phyloP scores from a whole-genome alignment of 2,797 vertebrate genomes.

The Knipowitschia caucasica region DNA sequence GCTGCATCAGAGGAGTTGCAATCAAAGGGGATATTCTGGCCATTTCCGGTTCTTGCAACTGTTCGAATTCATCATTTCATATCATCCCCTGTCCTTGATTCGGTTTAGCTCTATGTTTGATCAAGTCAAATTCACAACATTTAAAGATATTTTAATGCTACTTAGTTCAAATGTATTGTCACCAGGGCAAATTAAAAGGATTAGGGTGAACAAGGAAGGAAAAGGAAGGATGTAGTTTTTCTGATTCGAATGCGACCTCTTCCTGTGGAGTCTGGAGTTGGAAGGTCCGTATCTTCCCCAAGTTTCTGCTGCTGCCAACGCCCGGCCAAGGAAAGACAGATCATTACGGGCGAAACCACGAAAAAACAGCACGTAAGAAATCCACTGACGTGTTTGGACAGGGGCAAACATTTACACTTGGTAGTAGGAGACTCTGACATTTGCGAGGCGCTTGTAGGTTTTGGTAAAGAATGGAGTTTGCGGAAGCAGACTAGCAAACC shows the following conservation, averaged over 20 bases:
- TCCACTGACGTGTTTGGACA: neutral
- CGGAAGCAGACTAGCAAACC: conserved; percentile 26
- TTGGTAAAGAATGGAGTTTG: conserved; percentile 5
- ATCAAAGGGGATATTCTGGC: too few relatives aligned
- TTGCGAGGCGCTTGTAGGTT: neutral
- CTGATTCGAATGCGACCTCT: conserved; percentile 1
- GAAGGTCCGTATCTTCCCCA: conserved; percentile 28
- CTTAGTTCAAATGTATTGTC: too few relatives aligned
- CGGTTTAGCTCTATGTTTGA: too few relatives aligned
- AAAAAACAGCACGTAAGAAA: conserved; percentile 40
- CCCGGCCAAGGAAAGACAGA: conserved; percentile 65
- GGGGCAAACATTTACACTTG: neutral
- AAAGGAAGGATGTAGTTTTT: too few relatives aligned
- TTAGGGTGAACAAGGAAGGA: too few relatives aligned
- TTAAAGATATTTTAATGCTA: too few relatives aligned
- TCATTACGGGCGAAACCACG: conserved; percentile 26
- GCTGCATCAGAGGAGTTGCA: too few relatives aligned
- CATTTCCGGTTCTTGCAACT: too few relatives aligned
- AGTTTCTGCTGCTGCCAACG: conserved; percentile 73
- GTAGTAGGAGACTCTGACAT: neutral
- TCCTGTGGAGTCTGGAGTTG: conserved; percentile 16
- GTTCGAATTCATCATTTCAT: too few relatives aligned
- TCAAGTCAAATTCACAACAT: too few relatives aligned
- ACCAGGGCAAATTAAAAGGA: too few relatives aligned
- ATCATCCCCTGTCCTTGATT: too few relatives aligned